A percentile compares a stretch with the other conserved stretches of the same genome.
Conservation (phyloP, 2,888 invertebrate species). For the Thyatira batis region DNA sequence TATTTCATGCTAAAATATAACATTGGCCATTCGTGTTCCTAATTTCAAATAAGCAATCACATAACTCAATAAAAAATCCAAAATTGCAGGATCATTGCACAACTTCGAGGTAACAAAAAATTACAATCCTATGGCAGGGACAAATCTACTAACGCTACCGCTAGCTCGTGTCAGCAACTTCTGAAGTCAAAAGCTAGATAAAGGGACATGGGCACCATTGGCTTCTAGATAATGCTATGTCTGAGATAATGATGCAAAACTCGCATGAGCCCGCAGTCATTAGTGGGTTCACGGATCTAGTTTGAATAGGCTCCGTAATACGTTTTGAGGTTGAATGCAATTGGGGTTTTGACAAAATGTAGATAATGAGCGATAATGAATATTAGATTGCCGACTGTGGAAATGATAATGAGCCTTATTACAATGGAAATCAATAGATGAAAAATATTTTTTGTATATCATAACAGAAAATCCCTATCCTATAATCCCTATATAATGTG, state of each 20-base stretch:
- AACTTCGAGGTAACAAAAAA: not conserved
- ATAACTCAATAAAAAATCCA: too few species aligned
- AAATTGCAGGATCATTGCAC: too few species aligned
- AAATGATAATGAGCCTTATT: not conserved
- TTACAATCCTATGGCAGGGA: not conserved
- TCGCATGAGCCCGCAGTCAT: constrained; percentile 37
- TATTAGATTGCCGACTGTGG: not conserved
- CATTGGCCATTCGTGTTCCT: too few species aligned
- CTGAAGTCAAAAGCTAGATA: constrained; percentile 19
- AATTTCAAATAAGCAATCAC: too few species aligned
- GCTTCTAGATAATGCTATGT: constrained; percentile 46
- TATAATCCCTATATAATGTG: too few species aligned
- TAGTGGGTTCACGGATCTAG: constrained; percentile 14
- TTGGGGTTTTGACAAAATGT: constrained; percentile 12
- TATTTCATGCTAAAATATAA: too few species aligned
- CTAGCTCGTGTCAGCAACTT: not conserved
- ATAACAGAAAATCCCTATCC: too few species aligned
- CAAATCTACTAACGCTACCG: not conserved
- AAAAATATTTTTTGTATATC: too few species aligned
- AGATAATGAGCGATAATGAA: constrained; percentile 13
- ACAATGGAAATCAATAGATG: not conserved
- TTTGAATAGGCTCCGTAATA: not conserved
- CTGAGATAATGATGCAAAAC: constrained; percentile 32
- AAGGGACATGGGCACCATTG: constrained; percentile 44
- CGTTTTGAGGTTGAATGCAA: constrained; percentile 11